Conservation (phyloP, 2,113 vertebrate species). For the Cheilinus undulatus region DNA sequence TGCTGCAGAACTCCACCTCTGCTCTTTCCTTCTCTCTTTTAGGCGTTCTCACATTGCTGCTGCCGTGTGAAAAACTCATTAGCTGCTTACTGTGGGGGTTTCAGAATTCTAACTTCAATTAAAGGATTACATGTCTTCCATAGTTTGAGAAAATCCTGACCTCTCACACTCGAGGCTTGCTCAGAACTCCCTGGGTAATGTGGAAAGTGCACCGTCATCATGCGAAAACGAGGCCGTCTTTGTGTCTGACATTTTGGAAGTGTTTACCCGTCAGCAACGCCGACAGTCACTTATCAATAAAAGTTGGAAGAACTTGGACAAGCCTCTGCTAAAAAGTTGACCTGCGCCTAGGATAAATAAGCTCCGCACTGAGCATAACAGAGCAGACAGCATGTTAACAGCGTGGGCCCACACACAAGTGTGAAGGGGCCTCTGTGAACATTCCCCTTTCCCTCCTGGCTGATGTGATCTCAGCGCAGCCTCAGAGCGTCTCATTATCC, state of each 20-base stretch:
- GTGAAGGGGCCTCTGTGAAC: constrained; percentile 17
- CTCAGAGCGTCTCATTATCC: constrained; percentile 56
- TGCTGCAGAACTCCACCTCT: constrained; percentile 3
- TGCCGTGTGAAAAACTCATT: constrained; percentile 32
- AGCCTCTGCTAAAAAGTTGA: constrained; percentile 13
- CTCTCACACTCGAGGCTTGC: constrained; percentile 42
- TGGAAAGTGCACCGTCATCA: constrained; percentile 40
- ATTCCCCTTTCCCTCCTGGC: constrained; percentile 31
- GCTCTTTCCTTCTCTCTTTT: constrained; percentile 1
- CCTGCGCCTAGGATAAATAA: constrained; percentile 21
- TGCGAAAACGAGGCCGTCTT: constrained; percentile 23
- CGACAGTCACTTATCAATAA: constrained; percentile 14
- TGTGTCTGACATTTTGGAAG: constrained; percentile 38
- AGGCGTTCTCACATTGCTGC: background rate
- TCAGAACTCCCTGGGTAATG: constrained; percentile 54
- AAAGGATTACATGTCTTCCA: constrained; percentile 52
- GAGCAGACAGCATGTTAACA: constrained; percentile 15
- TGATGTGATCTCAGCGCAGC: constrained; percentile 50
- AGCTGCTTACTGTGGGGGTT: constrained; percentile 21
- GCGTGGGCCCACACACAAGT: constrained; percentile 23
- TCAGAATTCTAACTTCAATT: constrained; percentile 37
- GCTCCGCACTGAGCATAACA: background rate
- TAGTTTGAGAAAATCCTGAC: constrained; percentile 47
- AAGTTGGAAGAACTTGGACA: constrained; percentile 19
- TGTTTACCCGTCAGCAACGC: constrained; percentile 24